Evolutionary conservation across 1,140 invertebrate species (phyloP).

Genomic region (Luehdorfia chinensis): DNA sequence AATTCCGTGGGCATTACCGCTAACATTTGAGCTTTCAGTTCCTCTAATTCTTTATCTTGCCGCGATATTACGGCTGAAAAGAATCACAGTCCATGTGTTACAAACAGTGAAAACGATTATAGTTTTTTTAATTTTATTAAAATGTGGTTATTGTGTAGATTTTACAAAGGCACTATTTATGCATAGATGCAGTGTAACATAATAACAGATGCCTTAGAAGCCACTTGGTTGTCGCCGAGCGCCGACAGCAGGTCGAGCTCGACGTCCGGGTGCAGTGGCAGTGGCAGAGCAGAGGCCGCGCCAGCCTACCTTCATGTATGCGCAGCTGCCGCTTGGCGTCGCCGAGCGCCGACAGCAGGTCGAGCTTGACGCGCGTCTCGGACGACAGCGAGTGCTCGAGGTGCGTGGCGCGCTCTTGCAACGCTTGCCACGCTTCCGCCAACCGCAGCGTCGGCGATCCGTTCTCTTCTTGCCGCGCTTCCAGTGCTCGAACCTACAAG

Average conservation of each 20-base stretch:
- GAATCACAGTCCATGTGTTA: no score
- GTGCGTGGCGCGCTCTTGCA: constrained; percentile 75
- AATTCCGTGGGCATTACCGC: constrained; percentile 90
- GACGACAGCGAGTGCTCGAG: constrained; percentile 95
- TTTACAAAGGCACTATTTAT: no score
- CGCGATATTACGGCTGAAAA: constrained; percentile 84
- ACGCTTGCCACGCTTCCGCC: constrained; percentile 29
- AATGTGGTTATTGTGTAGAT: no score
- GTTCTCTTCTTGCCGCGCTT: constrained; percentile 18
- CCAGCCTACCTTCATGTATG: constrained; percentile 94
- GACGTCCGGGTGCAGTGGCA: no score
- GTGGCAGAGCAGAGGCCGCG: no score
- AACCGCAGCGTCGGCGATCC: constrained; percentile 20
- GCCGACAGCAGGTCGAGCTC: constrained; percentile 98
- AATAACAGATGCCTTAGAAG: no score
- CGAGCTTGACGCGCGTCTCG: constrained; percentile 96
- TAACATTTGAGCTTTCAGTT: constrained; percentile 94
- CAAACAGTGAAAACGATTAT: no score
- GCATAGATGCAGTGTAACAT: no score
- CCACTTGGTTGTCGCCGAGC: constrained; percentile 94
- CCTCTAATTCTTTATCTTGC: constrained; percentile 94
- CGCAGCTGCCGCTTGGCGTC: constrained; percentile 95
- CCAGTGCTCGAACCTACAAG: constrained; percentile 27
- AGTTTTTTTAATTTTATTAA: no score
- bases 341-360: constrained; percentile 96